Conservation (phyloP, 2,797 vertebrate species). For the Sebastes oblongus region DNA sequence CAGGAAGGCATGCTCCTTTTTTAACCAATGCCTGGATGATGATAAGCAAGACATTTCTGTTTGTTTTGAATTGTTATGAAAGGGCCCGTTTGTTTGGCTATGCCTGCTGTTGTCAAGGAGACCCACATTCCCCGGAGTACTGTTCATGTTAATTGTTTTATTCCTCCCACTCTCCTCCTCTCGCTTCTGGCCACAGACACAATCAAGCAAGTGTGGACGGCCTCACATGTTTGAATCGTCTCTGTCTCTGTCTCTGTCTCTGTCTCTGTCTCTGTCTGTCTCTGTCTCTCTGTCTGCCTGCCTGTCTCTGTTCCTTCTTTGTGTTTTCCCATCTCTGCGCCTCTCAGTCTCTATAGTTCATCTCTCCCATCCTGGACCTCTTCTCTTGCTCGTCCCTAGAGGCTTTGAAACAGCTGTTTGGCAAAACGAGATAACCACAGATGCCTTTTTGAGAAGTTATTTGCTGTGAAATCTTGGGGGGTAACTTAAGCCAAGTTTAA, state of each 20-base stretch:
- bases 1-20: not conserved
- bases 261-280: not conserved
- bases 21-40: slow-evolving; percentile 21
- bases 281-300: slow-evolving; percentile 3
- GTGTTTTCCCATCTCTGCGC: slow-evolving; percentile 33
- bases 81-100: slow-evolving; percentile 77
- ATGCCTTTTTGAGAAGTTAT: slow-evolving; percentile 52
- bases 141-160: slow-evolving; percentile 77
- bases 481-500: slow-evolving; percentile 51
- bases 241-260: slow-evolving; percentile 13
- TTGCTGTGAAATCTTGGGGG: slow-evolving; percentile 56
- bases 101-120: slow-evolving; percentile 75
- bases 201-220: slow-evolving; percentile 70
- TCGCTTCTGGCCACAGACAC: slow-evolving; percentile 62
- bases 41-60: slow-evolving; percentile 58
- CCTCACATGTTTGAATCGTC: slow-evolving; percentile 31
- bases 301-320: slow-evolving; percentile 14
- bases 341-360: slow-evolving; percentile 31
- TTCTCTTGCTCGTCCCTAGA: slow-evolving; percentile 40
- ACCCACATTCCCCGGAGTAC: slow-evolving; percentile 75
- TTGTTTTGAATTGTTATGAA: slow-evolving; percentile 78
- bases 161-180: slow-evolving; percentile 72
- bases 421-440: slow-evolving; percentile 51
- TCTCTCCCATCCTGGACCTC: slow-evolving; percentile 46
- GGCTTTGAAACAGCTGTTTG: slow-evolving; percentile 74